Base-by-base conservation (phyloP, 2,888 invertebrate genomes). In the Daptonema setosum region DNA sequence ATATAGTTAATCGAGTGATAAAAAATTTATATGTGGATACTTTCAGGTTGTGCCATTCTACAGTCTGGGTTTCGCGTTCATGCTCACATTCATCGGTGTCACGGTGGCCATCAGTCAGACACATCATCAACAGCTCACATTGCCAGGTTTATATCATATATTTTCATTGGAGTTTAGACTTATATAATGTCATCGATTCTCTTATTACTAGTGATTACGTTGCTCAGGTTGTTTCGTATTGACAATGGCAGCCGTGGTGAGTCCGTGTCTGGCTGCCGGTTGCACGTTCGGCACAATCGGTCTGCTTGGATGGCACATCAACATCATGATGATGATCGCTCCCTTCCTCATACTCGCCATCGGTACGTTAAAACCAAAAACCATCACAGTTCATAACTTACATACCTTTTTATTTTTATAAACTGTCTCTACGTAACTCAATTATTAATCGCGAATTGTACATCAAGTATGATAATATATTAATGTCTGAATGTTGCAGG, bases 251-350 rank as follows among this genome's bases (percentile, higher is more conserved):
- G 50, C 50, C 17, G 50, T 50, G 11, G 26, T 28, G 17, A 22
- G 30, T 22, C 52, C 52, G 11, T 17, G n/a, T 14, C 22, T 52
- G 52, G 52, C 52, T 20, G 17, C n/a, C 2, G 52, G 5, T 5
- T 5, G 14, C 22, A 52, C 52, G 2, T 52, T 52, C 26, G 52
- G 52, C n/a, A 28, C 30, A 5, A 28, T 52, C 2, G 5, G 20
- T 3, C 26, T 52, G 22, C 5, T 52, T 11, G 30, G 24, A 20
- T 52, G 14, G 11, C 30, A 28, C 22, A 30, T 52, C 52, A 52
- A 52, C 26, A 26, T 52, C 5, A 52, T 52, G 52, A 52, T 52
- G 52, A 30, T 52, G 30, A 29, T 52, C 30, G 52, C 52, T 3
- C 52, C 52, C 2, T 52, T 52, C n/a, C 30, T 52, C 17, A 30